These are phyloP conservation scores for Diorhabda sublineata DNA, from an alignment of 1,140 invertebrate genomes.

Conservation along the genomic window DNA sequence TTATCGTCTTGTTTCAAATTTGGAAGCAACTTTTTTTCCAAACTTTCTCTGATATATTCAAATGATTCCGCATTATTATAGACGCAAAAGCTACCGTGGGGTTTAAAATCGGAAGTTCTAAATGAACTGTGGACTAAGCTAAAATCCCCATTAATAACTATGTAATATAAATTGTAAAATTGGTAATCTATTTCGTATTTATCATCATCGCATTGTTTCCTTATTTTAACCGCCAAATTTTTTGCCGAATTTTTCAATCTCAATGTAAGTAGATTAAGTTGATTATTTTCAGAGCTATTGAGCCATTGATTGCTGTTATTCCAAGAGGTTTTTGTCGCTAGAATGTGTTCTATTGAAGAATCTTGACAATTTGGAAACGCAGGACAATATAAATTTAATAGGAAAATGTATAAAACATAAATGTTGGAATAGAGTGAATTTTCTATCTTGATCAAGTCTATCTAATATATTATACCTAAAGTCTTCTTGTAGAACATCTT, in stretches of 20 bases:
- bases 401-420: conserved; percentile 95
- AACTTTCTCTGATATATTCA: conserved; percentile 85
- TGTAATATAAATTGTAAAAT: conserved; percentile 78
- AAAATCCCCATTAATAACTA: conserved; percentile 82
- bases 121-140: conserved; percentile 73
- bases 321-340: conserved; percentile 68
- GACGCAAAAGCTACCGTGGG: conserved; percentile 81
- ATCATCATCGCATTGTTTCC: conserved; percentile 72
- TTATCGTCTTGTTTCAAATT: conserved; percentile 89
- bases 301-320: conserved; percentile 65
- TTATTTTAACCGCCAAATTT: conserved; percentile 73
- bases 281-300: conserved; percentile 63
- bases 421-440: conserved; percentile 91
- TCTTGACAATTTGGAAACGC: conserved; percentile 89
- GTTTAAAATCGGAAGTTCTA: conserved; percentile 69
- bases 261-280: conserved; percentile 69
- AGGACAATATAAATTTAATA: conserved; percentile 86
- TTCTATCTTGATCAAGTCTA: conserved; percentile 88
- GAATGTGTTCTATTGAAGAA: conserved; percentile 70
- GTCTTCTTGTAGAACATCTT: conserved; percentile 86
- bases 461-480: conserved; percentile 91
- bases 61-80: conserved; percentile 89
- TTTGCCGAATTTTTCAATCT: conserved; percentile 73
- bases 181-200: conserved; percentile 81
- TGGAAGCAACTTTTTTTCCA: conserved; percentile 86